These are phyloP conservation scores for Crenichthys baileyi DNA, from an alignment of 2,797 vertebrate genomes.

Conservation along the genomic window DNA sequence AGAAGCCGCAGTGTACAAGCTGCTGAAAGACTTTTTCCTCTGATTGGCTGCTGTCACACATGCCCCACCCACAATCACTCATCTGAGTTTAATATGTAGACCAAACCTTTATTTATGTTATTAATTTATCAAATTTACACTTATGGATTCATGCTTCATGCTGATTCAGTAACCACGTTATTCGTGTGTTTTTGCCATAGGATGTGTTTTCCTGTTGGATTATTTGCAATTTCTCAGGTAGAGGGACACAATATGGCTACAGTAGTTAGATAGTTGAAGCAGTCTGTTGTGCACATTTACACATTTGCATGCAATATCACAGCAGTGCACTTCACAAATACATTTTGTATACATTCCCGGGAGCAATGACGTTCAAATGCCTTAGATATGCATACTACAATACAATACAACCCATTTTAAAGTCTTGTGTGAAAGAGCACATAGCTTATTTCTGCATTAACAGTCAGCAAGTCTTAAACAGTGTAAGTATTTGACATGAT, in stretches of 20 bases:
- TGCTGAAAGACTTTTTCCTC: slow-evolving; percentile 37
- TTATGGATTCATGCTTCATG: slow-evolving; percentile 61
- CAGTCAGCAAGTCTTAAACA: slow-evolving; percentile 75
- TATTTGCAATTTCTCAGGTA: slow-evolving; percentile 42
- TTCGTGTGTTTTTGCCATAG: neutral
- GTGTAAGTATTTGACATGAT: slow-evolving; percentile 49
- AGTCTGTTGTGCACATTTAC: slow-evolving; percentile 37
- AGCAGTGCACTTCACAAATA: slow-evolving; percentile 57
- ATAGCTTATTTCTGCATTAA: slow-evolving; percentile 73
- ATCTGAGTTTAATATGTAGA: neutral
- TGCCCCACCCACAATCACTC: slow-evolving; percentile 44
- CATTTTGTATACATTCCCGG: slow-evolving; percentile 43
- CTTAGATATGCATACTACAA: slow-evolving; percentile 56
- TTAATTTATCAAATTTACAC: slow-evolving; percentile 39
- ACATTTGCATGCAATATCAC: slow-evolving; percentile 66
- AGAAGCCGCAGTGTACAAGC: slow-evolving; percentile 25
- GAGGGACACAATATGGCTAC: slow-evolving; percentile 29
- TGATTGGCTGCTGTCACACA: slow-evolving; percentile 55
- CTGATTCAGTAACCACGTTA: slow-evolving; percentile 24
- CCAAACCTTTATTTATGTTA: slow-evolving; percentile 49
- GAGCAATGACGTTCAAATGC: slow-evolving; percentile 56
- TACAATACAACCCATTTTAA: slow-evolving; percentile 32
- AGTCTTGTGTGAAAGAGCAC: slow-evolving; percentile 47
- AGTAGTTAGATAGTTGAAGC: slow-evolving; percentile 39
- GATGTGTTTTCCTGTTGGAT: slow-evolving; percentile 35